Evolutionary conservation across 2,113 vertebrate genomes (phyloP).

Genomic region (Gasterosteus aculeatus): DNA sequence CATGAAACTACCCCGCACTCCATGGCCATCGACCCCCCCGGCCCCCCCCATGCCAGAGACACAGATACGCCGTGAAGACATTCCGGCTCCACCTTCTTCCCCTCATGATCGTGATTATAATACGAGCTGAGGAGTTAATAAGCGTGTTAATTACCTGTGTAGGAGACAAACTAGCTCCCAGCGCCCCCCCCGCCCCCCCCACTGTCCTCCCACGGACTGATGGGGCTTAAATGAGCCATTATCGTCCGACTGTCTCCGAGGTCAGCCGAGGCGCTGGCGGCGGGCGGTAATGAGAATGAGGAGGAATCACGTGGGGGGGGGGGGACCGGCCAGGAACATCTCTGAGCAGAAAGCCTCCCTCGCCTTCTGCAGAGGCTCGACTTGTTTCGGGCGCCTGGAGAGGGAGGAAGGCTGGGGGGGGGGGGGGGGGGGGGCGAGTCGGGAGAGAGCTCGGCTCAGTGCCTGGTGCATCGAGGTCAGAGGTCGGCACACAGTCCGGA

Average conservation of each 20-base stretch:
- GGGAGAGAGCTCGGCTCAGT: constrained; percentile 30
- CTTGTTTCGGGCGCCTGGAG: too few species aligned
- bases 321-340: too few species aligned
- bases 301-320: too few species aligned
- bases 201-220: constrained; percentile 12
- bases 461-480: constrained; percentile 49
- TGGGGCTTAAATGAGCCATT: constrained; percentile 62
- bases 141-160: constrained; percentile 75
- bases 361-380: too few species aligned
- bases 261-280: constrained; percentile 26
- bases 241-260: constrained; percentile 51
- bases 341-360: too few species aligned
- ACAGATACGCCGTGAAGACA: constrained; percentile 28
- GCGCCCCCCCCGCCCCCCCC: constrained; percentile 6
- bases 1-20: too few species aligned
- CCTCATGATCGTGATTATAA: constrained; percentile 54
- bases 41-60: background rate
- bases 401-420: too few species aligned
- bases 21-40: too few species aligned
- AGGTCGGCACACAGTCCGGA: constrained; percentile 45
- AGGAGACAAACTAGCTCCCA: constrained; percentile 68
- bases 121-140: constrained; percentile 73
- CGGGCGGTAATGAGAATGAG: constrained; percentile 46
- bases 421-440: background rate
- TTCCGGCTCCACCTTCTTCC: constrained; percentile 46